Base-by-base conservation (phyloP, 2,888 invertebrate genomes). In the Drosophila niveifrons region DNA sequence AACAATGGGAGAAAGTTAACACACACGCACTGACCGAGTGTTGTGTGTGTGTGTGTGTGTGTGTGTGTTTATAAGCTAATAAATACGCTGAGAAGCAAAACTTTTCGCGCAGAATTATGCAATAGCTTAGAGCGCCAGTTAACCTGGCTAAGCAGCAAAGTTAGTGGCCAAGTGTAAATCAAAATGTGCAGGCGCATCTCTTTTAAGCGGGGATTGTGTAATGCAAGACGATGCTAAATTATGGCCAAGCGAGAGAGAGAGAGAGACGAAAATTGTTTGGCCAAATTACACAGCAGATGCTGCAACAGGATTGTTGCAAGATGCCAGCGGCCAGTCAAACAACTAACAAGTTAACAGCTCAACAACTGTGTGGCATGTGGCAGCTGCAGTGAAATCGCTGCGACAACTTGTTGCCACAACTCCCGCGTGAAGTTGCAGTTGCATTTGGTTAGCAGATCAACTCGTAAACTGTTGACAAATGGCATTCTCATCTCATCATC, bases 1-100 rank as follows among this genome's bases (percentile, higher is more conserved):
- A 88, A 88, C 85, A 86, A 88, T 88, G 89, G 85, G 85, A 69
- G 85, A 86, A 86, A 86, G 85, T 87, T 82, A 75, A 80, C 69
- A 82, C 80, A 73, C 69, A 64, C 34, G 43, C 48, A 51, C 53
- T 23, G 46, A 29, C 47, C 50, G 46, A 39, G 51, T 6, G 23
- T 23, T 3, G 23, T 9, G 43, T 2, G 17, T 3, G 36, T 6
- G 11, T 11, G 34, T 3, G 34, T 34, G n/a, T 4, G n/a, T 34
- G n/a, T n/a, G 36, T 18, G 28, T 43, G 28, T 29, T 55, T 55
- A 48, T 59, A 46, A 62, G 62, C 46, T 55, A 53, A 66, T 66
- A 66, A 53, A 52, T 31, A 62, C 15, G 34, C 28, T 23, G 62
- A 48, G 17, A 7, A 31, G 61, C 36, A 51, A 10, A 31, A 46